phyloP scores from a whole-genome alignment of 2,797 vertebrate species.

The Molossus molossus region DNA sequence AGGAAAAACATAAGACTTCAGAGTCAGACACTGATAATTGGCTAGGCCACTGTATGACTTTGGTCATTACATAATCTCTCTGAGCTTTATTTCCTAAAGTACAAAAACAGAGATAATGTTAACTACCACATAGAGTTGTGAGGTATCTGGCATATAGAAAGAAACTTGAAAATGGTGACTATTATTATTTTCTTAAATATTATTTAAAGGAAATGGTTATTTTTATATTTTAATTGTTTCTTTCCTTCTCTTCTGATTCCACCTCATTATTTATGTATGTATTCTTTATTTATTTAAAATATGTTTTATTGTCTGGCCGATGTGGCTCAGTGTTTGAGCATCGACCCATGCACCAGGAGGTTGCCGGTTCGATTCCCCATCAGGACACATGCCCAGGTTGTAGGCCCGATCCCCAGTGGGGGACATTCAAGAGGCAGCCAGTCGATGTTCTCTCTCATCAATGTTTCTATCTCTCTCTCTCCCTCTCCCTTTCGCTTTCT shows the following conservation, averaged over 20 bases:
- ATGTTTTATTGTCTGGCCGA: no score
- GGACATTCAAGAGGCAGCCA: no score
- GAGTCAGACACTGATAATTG: slow-evolving; percentile 16
- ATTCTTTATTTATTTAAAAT: no score
- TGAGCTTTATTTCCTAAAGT: slow-evolving; percentile 41
- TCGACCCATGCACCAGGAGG: no score
- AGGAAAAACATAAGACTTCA: slow-evolving; percentile 19
- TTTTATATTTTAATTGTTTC: slow-evolving; percentile 11
- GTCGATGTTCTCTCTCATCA: no score
- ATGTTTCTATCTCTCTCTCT: no score
- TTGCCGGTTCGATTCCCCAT: no score
- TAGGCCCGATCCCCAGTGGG: no score
- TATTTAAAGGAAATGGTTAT: slow-evolving; percentile 49
- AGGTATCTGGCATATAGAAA: not conserved
- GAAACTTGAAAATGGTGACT: not conserved
- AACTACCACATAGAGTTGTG: not conserved
- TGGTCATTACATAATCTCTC: not conserved
- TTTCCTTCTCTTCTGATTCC: not conserved
- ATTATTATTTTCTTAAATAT: slow-evolving; percentile 38
- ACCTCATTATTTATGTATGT: slow-evolving; percentile 13
- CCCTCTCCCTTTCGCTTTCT: no score
- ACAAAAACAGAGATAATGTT: slow-evolving; percentile 12
- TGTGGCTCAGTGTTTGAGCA: no score
- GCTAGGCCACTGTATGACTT: not conserved
- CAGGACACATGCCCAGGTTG: no score